A percentile compares a stretch with the other conserved stretches of the same genome.
These are phyloP conservation scores for Hydrotaea diabolus DNA, from an alignment of 2,888 invertebrate genomes.

Conservation along the genomic window DNA sequence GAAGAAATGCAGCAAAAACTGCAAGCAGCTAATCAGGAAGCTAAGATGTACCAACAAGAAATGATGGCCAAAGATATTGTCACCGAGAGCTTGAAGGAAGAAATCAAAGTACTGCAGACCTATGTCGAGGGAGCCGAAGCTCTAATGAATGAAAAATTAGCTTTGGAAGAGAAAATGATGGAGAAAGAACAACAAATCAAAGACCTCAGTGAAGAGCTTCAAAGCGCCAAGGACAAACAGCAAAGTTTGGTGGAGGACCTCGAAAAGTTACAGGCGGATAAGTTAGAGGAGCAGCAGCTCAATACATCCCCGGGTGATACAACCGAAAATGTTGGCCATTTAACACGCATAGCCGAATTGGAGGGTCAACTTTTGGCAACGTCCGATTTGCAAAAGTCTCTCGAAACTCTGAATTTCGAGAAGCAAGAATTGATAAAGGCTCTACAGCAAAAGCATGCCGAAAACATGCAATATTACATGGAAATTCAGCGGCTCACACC, in stretches of 20 bases:
- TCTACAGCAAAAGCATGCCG: conserved; percentile 91
- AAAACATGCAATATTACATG: conserved; percentile 90
- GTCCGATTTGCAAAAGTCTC: conserved; percentile 71
- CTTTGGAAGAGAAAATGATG: conserved; percentile 48
- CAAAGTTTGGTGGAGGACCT: conserved; percentile 36
- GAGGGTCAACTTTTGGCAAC: conserved; percentile 69
- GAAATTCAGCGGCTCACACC: conserved; percentile 91
- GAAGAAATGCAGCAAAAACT: conserved; percentile 41
- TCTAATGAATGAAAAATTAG: conserved; percentile 36
- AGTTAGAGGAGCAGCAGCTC: conserved; percentile 5
- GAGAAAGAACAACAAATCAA: conserved; percentile 53
- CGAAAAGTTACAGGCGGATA: conserved; percentile 34
- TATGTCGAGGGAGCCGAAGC: conserved; percentile 50
- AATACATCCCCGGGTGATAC: neutral
- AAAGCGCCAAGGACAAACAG: conserved; percentile 34
- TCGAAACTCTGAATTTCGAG: conserved; percentile 81
- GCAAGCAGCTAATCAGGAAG: conserved; percentile 5
- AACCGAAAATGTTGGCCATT: conserved; percentile 54
- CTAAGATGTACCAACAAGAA: conserved; percentile 58
- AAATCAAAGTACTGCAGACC: conserved; percentile 53
- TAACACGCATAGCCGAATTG: conserved; percentile 68
- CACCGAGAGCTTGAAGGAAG: conserved; percentile 54
- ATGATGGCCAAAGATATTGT: conserved; percentile 61
- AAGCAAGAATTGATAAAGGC: conserved; percentile 87
- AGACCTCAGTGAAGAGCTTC: conserved; percentile 47